phyloP scores from a whole-genome alignment of 2,113 vertebrate genomes.

The Spheniscus mendiculus region DNA sequence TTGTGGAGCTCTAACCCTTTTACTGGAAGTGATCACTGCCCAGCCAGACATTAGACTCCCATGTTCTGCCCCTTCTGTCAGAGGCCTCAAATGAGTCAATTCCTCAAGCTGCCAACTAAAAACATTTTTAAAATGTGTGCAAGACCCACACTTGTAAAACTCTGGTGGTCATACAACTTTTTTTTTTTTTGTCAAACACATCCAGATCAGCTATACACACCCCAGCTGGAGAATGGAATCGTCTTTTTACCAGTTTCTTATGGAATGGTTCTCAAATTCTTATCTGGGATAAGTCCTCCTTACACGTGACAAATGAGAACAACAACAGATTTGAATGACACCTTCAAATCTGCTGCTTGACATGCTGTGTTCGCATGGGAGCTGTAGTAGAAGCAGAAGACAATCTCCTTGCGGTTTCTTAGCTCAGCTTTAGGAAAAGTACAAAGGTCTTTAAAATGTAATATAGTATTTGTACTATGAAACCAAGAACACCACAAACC shows the following conservation, averaged over 20 bases:
- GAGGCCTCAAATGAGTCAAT: not conserved
- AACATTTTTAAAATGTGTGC: not conserved
- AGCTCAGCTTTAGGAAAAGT: not conserved
- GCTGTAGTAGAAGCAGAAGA: not conserved
- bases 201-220: not conserved
- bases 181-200: not conserved
- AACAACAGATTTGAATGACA: not conserved
- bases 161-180: not conserved
- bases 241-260: not conserved
- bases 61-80: not conserved
- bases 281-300: not conserved
- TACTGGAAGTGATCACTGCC: not conserved
- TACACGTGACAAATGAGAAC: not conserved
- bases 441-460: not conserved
- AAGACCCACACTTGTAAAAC: not conserved
- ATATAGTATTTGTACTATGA: not conserved
- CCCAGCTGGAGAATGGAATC: not conserved
- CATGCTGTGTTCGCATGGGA: not conserved
- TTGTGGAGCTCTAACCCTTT: not conserved
- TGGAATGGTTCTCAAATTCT: not conserved
- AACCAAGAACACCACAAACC: not conserved
- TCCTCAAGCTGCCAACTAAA: not conserved
- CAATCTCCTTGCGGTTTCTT: not conserved
- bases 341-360: not conserved
- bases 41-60: not conserved